Percentiles rank a stretch among this genome's conserved stretches.
phyloP scores from a whole-genome alignment of 2,797 vertebrate species.

The Remorina albescens region DNA sequence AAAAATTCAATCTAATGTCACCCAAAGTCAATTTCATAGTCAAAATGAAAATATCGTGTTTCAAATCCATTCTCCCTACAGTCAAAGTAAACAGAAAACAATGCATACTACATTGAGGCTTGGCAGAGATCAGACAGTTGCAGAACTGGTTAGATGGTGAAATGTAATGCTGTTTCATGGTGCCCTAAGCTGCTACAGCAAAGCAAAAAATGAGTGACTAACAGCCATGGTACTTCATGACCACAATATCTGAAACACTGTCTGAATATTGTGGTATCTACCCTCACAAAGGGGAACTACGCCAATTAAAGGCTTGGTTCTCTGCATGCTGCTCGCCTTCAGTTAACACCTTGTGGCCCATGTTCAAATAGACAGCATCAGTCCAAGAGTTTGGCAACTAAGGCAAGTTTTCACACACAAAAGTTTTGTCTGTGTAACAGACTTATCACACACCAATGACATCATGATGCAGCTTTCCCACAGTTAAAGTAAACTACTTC shows the following conservation, averaged over 20 bases:
- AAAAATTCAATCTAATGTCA: too few relatives aligned
- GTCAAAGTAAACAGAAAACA: not conserved
- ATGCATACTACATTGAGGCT: slow-evolving; percentile 14
- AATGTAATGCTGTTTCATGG: slow-evolving; percentile 22
- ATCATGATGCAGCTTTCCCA: not conserved
- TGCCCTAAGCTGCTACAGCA: not conserved
- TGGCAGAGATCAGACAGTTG: slow-evolving; percentile 41
- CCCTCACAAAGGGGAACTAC: slow-evolving; percentile 4
- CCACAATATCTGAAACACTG: slow-evolving; percentile 2
- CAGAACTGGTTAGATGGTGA: slow-evolving; percentile 56
- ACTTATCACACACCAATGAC: slow-evolving; percentile 11
- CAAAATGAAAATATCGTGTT: not conserved
- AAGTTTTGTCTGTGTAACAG: not conserved
- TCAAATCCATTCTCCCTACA: not conserved
- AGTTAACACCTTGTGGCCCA: slow-evolving; percentile 16
- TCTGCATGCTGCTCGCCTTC: slow-evolving; percentile 12
- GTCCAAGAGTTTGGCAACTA: not conserved
- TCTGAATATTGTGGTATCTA: not conserved
- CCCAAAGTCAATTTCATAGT: not conserved
- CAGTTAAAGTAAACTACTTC: not conserved
- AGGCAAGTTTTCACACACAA: slow-evolving; percentile 3
- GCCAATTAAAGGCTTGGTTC: not conserved
- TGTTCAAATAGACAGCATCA: slow-evolving; percentile 5
- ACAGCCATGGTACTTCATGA: slow-evolving; percentile 25
- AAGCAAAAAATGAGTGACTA: slow-evolving; percentile 48